Base-by-base conservation (phyloP, 2,113 vertebrate genomes). In the Pteruthius melanotis region DNA sequence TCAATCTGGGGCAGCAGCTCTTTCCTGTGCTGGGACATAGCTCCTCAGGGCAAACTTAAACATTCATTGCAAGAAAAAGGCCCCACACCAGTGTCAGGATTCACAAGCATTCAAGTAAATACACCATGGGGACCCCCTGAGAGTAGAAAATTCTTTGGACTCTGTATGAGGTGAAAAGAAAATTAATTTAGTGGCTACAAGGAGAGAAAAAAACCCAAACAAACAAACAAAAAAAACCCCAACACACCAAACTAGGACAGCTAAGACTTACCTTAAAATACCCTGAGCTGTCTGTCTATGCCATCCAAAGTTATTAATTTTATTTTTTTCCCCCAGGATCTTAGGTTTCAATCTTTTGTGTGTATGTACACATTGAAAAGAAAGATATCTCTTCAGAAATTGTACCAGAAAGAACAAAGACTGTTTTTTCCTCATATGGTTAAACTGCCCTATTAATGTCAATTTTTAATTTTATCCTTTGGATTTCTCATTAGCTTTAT, bases 401-500 rank as follows among this genome's bases (percentile, higher is more conserved):
- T 69, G 22, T 54, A 85, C 85, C 30, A 80, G 44, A 87, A 94
- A 94, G 47, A 93, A 94, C 47, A 96, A 95, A 93, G 56, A 40
- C 24, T 64, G n/a, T 0, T 69, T 88, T 83, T 88, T 10, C 35
- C 28, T 81, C 75, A 52, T 74, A 54, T 54, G 39, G 66, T 66
- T 94, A 91, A 88, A 60, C 85, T 88, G 78, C 35, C 95, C 79
- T 89, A 90, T 95, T 96, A 95, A 92, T 93, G 88, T 87, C 80
- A 90, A 23, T 68, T 96, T 96, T 96, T 79, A 89, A 81, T 93
- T 95, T 95, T 92, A 90, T 92, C 94, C 93, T 82, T 93, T 93
- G 86, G 83, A 89, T 93, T 97, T 93, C 83, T 95, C 69, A 93
- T 94, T 96, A 96, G 88, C 80, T 96, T 84, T 93, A 87, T 75